phyloP scores from a whole-genome alignment of 2,888 invertebrate genomes.

The Entomobrya proxima region DNA sequence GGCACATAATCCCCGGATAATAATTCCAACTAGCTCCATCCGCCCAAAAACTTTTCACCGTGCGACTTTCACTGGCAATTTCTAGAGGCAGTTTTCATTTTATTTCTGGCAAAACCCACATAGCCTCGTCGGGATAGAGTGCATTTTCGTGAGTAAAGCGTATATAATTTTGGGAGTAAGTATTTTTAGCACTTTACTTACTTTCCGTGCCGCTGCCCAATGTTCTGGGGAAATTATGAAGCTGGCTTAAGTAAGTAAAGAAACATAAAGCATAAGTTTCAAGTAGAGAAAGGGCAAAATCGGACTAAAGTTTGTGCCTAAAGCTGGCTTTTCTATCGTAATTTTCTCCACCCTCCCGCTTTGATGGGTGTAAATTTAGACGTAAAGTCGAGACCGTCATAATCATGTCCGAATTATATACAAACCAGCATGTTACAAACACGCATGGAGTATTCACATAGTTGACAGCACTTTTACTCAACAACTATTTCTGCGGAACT shows the following conservation, averaged over 20 bases:
- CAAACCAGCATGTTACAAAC: background rate
- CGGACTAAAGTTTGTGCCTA: background rate
- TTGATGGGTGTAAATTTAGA: constrained; percentile 20
- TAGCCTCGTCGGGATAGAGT: background rate
- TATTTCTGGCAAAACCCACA: background rate
- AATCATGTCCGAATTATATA: background rate
- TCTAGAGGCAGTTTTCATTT: background rate
- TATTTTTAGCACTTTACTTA: background rate
- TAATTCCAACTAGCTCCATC: constrained; percentile 1
- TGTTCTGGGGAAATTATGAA: background rate
- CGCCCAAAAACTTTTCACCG: constrained; percentile 11
- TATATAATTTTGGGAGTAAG: constrained; percentile 1
- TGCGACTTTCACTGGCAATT: background rate
- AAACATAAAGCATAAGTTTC: too few relatives aligned
- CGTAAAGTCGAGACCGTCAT: background rate
- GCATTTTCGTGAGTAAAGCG: background rate
- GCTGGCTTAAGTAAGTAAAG: background rate
- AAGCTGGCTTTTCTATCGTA: background rate
- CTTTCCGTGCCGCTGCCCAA: background rate
- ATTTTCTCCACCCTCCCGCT: background rate
- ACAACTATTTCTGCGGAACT: background rate
- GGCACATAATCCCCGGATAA: constrained; percentile 27
- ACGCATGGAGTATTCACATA: background rate
- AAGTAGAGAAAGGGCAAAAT: background rate
- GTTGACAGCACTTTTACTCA: background rate